Evolutionary conservation across 1,140 invertebrate genomes (phyloP).

Genomic region (Drosophila biarmipes): DNA sequence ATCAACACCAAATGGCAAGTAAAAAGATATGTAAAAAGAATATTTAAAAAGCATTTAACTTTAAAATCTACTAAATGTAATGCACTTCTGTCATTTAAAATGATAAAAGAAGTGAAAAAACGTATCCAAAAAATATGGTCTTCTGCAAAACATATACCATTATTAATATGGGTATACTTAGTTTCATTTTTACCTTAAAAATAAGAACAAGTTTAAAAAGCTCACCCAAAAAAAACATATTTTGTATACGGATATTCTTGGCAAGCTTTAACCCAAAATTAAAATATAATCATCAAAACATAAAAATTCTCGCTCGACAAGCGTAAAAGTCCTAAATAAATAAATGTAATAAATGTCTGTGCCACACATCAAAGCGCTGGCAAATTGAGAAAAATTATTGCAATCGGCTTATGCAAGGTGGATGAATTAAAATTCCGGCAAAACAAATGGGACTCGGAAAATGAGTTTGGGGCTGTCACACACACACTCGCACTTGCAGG

Average conservation of each 20-base stretch:
- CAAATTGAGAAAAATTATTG: constrained; percentile 35
- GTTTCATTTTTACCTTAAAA: no score
- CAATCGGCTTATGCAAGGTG: constrained; percentile 32
- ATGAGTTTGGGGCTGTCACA: constrained; percentile 4
- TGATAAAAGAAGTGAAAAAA: no score
- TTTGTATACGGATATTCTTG: not conserved
- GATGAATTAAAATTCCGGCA: constrained; percentile 31
- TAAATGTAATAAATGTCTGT: constrained; percentile 20
- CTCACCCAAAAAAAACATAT: not conserved
- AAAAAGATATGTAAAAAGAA: no score
- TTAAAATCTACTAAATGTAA: no score
- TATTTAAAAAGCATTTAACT: no score
- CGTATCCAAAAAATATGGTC: no score
- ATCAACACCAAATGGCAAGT: no score
- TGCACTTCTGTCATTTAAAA: no score
- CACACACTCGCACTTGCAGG: constrained; percentile 16
- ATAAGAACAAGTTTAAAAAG: no score
- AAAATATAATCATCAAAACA: not conserved
- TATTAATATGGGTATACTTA: no score
- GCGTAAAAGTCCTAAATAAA: constrained; percentile 45
- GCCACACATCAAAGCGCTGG: constrained; percentile 23
- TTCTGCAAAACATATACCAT: no score
- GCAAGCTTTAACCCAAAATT: not conserved
- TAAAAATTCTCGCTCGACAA: not conserved
- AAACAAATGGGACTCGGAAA: constrained; percentile 19